These are phyloP conservation scores for Ormyrus nitidulus DNA, from an alignment of 2,888 invertebrate genomes.

Conservation along the genomic window DNA sequence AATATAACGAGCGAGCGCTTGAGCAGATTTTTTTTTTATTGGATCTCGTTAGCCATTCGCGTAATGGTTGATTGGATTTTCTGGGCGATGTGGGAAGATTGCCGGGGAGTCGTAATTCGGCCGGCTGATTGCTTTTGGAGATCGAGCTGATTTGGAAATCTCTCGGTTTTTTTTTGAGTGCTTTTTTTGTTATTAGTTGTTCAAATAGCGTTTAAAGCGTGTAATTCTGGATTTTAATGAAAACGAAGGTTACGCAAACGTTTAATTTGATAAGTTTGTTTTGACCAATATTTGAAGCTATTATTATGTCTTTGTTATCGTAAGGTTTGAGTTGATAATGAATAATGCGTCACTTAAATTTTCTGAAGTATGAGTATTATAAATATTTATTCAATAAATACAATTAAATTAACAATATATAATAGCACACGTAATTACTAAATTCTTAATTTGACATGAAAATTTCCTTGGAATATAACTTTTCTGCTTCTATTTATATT, in stretches of 20 bases:
- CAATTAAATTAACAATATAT: neutral
- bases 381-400: slow-evolving; percentile 26
- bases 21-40: neutral
- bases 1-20: neutral
- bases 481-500: neutral
- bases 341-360: too few species aligned
- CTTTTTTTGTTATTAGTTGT: too few species aligned
- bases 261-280: neutral
- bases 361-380: slow-evolving; percentile 14
- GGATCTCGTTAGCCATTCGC: neutral
- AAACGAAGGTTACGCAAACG: neutral
- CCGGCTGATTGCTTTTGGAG: too few species aligned
- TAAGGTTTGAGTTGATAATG: neutral
- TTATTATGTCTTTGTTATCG: too few species aligned
- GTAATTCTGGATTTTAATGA: neutral
- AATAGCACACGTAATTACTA: neutral
- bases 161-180: too few species aligned
- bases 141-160: too few species aligned
- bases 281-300: too few species aligned
- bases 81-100: neutral
- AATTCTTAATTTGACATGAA: neutral
- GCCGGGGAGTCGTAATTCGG: too few species aligned
- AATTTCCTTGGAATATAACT: slow-evolving; percentile 2
- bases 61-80: neutral
- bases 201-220: too few species aligned